These are phyloP conservation scores for Megaleporinus macrocephalus DNA, from an alignment of 2,113 vertebrate genomes.

Conservation along the genomic window DNA sequence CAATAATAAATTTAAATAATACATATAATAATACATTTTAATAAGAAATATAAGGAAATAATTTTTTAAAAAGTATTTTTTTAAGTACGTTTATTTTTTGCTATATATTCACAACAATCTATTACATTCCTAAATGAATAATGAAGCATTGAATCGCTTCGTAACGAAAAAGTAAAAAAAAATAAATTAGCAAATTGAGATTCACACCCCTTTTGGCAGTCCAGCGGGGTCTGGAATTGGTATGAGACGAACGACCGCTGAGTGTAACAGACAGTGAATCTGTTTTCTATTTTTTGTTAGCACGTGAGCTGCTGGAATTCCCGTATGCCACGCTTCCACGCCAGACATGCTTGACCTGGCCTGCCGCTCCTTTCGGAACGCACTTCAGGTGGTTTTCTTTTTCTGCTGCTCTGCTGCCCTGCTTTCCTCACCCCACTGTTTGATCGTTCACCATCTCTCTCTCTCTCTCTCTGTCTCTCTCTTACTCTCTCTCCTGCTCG, in stretches of 20 bases:
- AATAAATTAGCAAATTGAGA: no score
- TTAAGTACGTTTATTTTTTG: no score
- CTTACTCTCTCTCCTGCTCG: slow-evolving; percentile 35
- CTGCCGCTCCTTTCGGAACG: slow-evolving; percentile 38
- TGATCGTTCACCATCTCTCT: slow-evolving; percentile 12
- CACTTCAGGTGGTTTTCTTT: slow-evolving; percentile 46
- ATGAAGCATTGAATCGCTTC: not conserved
- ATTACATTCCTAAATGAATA: no score
- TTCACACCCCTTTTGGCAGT: not conserved
- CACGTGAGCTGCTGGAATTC: slow-evolving; percentile 37
- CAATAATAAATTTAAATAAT: no score
- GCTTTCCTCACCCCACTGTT: slow-evolving; percentile 13
- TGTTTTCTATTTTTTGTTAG: slow-evolving; percentile 1
- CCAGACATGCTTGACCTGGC: slow-evolving; percentile 39
- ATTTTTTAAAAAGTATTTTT: no score
- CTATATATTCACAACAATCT: no score
- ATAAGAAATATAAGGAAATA: no score
- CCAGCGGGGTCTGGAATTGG: not conserved
- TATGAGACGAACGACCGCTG: not conserved
- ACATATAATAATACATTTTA: no score
- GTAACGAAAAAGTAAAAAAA: no score
- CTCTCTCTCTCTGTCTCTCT: slow-evolving; percentile 41
- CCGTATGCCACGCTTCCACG: not conserved
- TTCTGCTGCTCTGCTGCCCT: not conserved
- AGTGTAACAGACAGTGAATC: slow-evolving; percentile 26